Conservation (phyloP, 2,113 vertebrate species). For the Pipra filicauda region DNA sequence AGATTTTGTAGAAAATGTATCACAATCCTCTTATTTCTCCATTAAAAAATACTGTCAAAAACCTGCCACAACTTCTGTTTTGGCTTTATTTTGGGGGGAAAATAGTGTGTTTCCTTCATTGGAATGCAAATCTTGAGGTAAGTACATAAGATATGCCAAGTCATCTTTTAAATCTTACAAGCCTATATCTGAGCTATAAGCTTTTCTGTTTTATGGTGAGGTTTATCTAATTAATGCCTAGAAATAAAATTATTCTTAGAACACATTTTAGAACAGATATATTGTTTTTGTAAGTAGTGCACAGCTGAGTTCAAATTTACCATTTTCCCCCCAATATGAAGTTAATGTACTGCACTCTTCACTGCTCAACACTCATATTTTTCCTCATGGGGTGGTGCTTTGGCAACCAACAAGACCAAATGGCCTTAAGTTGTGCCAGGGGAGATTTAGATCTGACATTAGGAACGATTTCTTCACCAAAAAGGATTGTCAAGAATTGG, state of each 20-base stretch:
- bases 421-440: not conserved
- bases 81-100: not conserved
- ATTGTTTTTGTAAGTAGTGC: not conserved
- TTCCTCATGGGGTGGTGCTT: not conserved
- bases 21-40: not conserved
- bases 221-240: not conserved
- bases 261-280: not conserved
- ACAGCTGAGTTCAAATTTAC: not conserved
- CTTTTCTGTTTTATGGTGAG: not conserved
- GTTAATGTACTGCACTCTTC: not conserved
- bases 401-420: not conserved
- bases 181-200: not conserved
- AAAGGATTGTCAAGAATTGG: not conserved
- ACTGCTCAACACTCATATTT: not conserved
- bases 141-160: not conserved
- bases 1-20: not conserved
- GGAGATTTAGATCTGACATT: not conserved
- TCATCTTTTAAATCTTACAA: not conserved
- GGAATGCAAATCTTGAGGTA: not conserved
- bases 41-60: not conserved
- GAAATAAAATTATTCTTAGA: not conserved
- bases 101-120: not conserved
- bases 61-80: not conserved
- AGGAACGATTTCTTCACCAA: not conserved
- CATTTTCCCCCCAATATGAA: not conserved